Evolutionary conservation across 2,888 invertebrate species (phyloP), one percentile per base, ranked within the genome.

Genomic region (Erebia palarica): DNA sequence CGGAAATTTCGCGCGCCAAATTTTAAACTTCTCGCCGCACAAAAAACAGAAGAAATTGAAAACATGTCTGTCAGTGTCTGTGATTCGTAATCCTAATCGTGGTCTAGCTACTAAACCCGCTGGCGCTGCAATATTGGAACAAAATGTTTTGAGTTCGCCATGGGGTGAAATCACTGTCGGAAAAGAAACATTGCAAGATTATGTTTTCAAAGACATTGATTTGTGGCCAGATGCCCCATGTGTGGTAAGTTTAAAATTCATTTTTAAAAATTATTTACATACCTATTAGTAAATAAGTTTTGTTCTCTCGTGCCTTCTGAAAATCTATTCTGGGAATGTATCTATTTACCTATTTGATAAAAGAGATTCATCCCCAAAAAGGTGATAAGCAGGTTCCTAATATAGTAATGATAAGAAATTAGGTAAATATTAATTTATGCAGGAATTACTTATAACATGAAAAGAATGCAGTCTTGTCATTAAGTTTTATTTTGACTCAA

Each of bases 171-270:
- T 94, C 42, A 86, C 91, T 76, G 86, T 94, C 72, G 94, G 95
- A 0, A 94, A 94, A 63, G 92, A 94, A 81, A 92, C 94, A 66
- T 82, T 96, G 70, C 94, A 95, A 42, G 94, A 96, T 53, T 92
- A 92, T 84, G 86, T 96, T 70, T 96, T 95, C 88, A 88, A 91
- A 74, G 92, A 94, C 77, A 78, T 91, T 44, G 94, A 94, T 61
- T 81, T 94, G 73, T 95, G 94, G 94, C 86, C 93, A 11, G 94
- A 95, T 77, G 88, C 93, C 75, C 94, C 95, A 42, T 94, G 95
- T 71, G 90, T 95, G 89, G 96, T 96, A 89, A 95, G 95, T 94
- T 21, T 64, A 75, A 70, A 21, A 60, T 49, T 57, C 42, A 55
- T 21, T 59, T 10, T 47, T 44, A 44, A 9, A 44, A 1, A 44